Percentiles rank a stretch among this genome's conserved stretches.
These are phyloP conservation scores for Bellardia pandia DNA, from an alignment of 2,888 invertebrate species.

Conservation along the genomic window DNA sequence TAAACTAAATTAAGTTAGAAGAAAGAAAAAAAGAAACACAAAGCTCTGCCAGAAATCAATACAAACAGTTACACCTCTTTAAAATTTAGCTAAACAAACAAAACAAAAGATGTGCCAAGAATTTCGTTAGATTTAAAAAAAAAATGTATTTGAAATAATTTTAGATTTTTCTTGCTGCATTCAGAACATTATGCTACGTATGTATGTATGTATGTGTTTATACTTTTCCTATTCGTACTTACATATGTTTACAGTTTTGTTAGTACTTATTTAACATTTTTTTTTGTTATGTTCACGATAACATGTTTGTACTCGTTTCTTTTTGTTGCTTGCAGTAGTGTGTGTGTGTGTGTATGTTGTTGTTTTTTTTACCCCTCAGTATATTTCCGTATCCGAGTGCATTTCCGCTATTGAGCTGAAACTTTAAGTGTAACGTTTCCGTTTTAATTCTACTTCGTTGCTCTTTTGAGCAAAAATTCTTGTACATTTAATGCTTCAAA, in stretches of 20 bases:
- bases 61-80: slow-evolving; percentile 19
- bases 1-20: background rate
- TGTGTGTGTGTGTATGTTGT: background rate
- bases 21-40: background rate
- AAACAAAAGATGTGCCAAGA: slow-evolving; percentile 43
- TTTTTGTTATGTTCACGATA: background rate
- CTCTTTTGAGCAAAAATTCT: slow-evolving; percentile 51
- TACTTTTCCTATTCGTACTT: background rate
- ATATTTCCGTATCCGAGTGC: slow-evolving; percentile 73
- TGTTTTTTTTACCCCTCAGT: slow-evolving; percentile 41
- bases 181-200: background rate
- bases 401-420: slow-evolving; percentile 72
- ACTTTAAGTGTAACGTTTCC: slow-evolving; percentile 72
- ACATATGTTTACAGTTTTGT: background rate
- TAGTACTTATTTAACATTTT: background rate
- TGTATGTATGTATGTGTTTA: background rate
- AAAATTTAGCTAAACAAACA: background rate
- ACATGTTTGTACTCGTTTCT: slow-evolving; percentile 2
- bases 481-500: slow-evolving; percentile 40
- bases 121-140: slow-evolving; percentile 20
- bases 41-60: slow-evolving; percentile 10
- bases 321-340: slow-evolving; percentile 14
- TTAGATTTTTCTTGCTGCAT: background rate
- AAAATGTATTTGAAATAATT: background rate
- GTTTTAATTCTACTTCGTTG: slow-evolving; percentile 72